Base-by-base conservation (phyloP, 2,888 invertebrate species). In the Aporophyla lueneburgensis region DNA sequence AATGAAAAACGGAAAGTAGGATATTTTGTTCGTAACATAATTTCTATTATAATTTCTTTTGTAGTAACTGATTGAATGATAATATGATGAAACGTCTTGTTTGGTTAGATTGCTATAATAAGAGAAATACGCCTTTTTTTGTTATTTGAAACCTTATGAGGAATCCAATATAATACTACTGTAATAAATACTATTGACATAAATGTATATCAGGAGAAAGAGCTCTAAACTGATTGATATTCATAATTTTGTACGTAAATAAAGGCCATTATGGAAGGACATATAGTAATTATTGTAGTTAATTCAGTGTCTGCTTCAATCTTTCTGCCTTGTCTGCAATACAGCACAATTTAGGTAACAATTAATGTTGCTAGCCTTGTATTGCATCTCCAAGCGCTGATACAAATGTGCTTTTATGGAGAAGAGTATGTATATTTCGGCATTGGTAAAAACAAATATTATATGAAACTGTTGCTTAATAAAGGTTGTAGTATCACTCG, bases 1-100 rank as follows among this genome's bases (percentile, higher is more conserved):
- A 75, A 24, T 54, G 80, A 68, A 71, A 68, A 58, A 73, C 54
- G 21, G 61, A 77, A 27, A 59, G 59, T 58, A 49, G 40, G 27
- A 68, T 62, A 63, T 71, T 74, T 54, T 81, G 33, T 81, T 58
- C 14, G 9, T 24, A 33, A 40, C 33, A 71, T 14, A 53, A 71
- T 69, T 74, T 78, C 54, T 79, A 53, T 69, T 68, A 61, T 33
- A 53, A 56, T 56, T 33, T 59, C 63, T 43, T 6, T n/a, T 33
- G 16, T 49, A 58, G 43, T 53, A 62, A 40, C 27, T 72, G 56
- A 14, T 76, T 53, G 21, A 68, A 53, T 56, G 66, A 56, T 27
- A 51, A 54, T 53, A 61, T 46, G 6, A 12, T 24, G 27, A 19
- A 75, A 33, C 7, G n/a, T 51, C 14, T 65, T 27, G n/a, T 53